Evolutionary conservation across 1,140 invertebrate genomes (phyloP).

Genomic region (Bombus sibiricus): DNA sequence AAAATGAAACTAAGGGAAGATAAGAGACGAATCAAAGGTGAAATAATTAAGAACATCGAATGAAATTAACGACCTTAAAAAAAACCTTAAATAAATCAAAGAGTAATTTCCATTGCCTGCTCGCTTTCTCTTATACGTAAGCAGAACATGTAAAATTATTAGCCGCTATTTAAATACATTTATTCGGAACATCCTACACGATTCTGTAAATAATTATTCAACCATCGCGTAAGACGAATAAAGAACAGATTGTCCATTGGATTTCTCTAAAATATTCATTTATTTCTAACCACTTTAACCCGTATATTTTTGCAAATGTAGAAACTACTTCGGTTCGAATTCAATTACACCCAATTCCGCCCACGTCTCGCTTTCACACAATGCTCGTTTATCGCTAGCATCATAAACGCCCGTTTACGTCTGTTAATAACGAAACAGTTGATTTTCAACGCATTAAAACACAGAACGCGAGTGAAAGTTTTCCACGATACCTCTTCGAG

Average conservation of each 20-base stretch:
- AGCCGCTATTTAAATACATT: neutral
- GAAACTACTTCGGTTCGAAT: neutral
- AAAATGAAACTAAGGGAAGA: neutral
- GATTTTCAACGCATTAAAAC: neutral
- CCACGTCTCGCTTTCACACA: constrained; percentile 7
- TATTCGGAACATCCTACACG: neutral
- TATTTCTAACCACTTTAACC: too few relatives aligned
- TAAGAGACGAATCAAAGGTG: neutral
- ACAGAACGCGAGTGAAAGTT: neutral
- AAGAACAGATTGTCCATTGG: too few relatives aligned
- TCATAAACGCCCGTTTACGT: constrained; percentile 23
- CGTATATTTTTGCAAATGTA: neutral
- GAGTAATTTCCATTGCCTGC: neutral
- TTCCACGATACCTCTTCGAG: neutral
- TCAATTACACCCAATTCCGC: constrained; percentile 7
- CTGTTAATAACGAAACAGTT: neutral
- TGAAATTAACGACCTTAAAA: neutral
- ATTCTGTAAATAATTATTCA: neutral
- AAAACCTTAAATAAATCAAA: neutral
- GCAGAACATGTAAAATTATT: neutral
- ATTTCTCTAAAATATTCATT: too few relatives aligned
- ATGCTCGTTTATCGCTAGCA: neutral
- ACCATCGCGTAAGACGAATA: neutral
- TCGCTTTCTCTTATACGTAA: too few relatives aligned
- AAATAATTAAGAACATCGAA: neutral